Base-by-base conservation (phyloP, 2,113 vertebrate species). In the Oxyura jamaicensis region DNA sequence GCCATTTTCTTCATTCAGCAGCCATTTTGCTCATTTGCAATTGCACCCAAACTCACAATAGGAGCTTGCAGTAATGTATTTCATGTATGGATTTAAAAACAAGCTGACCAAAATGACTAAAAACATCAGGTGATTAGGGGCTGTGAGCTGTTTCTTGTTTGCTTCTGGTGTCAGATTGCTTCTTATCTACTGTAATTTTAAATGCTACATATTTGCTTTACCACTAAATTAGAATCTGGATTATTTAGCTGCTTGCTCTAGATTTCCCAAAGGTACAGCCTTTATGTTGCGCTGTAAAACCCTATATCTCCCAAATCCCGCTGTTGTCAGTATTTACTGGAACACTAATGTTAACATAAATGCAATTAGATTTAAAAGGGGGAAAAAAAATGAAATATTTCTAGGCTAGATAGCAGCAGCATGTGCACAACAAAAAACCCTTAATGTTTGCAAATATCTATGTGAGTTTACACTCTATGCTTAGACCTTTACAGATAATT, bases 171-270 rank as follows among this genome's bases (percentile, higher is more conserved):
- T 97, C 96, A 98, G 86, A 94, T 59, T 97, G 88, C 80, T 91
- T 95, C 96, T 97, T 97, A 92, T 87, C 87, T 81, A 56, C 91
- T 93, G 59, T 91, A 80, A 95, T 91, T 97, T 96, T 96, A 96
- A 95, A 97, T 81, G 91, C 82, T 96, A 97, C 68, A 85, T 67
- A 97, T 91, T 95, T 91, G 94, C 75, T 96, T 95, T 95, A 92
- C 91, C 93, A 69, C 92, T 91, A 96, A 96, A 97, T 96, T 97
- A 95, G 88, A 97, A 98, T 95, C 86, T 93, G 97, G 97, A 98
- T 98, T 98, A 98, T 94, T 97, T 76, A 44, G 91, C 90, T 96
- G 95, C 90, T 87, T 89, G n/a, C 88, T 95, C 96, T 96, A 97
- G 95, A 94, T 98, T 97, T 97, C 96, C 96, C 97, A 55, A 93